Evolutionary conservation across 2,113 vertebrate species (phyloP), one percentile per base, ranked within the genome.

Genomic region (Myotis davidii): DNA sequence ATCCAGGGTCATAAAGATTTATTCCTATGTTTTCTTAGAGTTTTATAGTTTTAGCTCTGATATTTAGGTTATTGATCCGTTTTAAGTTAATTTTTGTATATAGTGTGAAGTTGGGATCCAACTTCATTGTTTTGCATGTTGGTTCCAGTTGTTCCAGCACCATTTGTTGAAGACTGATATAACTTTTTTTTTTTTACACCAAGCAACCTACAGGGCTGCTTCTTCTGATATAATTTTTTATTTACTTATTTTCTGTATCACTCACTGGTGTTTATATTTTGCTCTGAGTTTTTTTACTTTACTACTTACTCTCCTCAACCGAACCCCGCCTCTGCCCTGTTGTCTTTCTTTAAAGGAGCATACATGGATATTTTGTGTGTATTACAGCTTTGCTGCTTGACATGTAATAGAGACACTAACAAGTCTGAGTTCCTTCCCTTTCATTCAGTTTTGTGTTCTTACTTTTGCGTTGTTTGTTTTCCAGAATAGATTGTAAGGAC

Each of bases 271-370:
- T 85, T 92, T 88, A 42, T 64, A 65, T 86, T 94, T 92, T 92
- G 39, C 32, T 90, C 85, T 96, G 87, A n/a, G n/a, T 37, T 72
- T 94, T 85, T 82, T 91, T 12, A 78, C 34, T 76, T 76, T 5
- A 13, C 7, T 42, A 16, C 8, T 45, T 34, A 23, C 4, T 1
- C 2, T 32, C 20, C 10, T 92, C 48, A 16, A 11, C 8, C 18
- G 13, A 34, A n/a, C 21, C 2, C 42, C 13, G 14, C 21, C 32
- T 17, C 12, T 18, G 3, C 56, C 32, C 9, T 23, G 1, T 39
- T 76, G 83, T 91, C 50, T 88, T 74, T 13, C 61, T 45, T 88
- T 86, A 56, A 83, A 45, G 73, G 37, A 52, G 50, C 4, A 64
- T 82, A 34, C 6, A 0, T 69, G 37, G 45, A 70, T 85, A 6